These are phyloP conservation scores for Araneus ventricosus DNA, from an alignment of 1,140 invertebrate genomes.

Conservation along the genomic window DNA sequence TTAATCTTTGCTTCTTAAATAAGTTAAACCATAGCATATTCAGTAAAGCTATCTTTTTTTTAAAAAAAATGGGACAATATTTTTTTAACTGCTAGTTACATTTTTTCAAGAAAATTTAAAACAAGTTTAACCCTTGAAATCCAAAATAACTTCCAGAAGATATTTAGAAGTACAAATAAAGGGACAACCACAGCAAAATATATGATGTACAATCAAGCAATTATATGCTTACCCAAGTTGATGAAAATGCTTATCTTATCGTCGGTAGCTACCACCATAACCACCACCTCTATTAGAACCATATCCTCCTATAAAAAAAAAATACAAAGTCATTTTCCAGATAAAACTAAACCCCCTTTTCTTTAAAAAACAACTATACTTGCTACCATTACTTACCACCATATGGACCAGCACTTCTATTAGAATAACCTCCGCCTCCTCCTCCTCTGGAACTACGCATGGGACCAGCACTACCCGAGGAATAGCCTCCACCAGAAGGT, in stretches of 20 bases:
- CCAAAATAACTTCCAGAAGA: too few species aligned
- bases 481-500: not conserved
- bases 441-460: not conserved
- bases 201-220: too few species aligned
- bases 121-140: too few species aligned
- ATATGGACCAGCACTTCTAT: slow-evolving; percentile 74
- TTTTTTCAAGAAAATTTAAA: too few species aligned
- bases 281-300: slow-evolving; percentile 45
- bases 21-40: too few species aligned
- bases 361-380: not conserved
- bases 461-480: not conserved
- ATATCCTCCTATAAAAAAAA: slow-evolving; percentile 39
- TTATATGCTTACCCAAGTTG: too few species aligned
- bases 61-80: too few species aligned
- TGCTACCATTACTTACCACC: slow-evolving; percentile 74
- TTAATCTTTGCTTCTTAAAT: too few species aligned
- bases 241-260: slow-evolving; percentile 28
- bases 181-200: too few species aligned
- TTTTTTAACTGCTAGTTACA: too few species aligned
- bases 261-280: slow-evolving; percentile 28
- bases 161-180: too few species aligned
- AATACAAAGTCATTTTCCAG: not conserved
- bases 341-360: not conserved
- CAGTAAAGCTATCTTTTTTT: too few species aligned
- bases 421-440: slow-evolving; percentile 32